phyloP scores from a whole-genome alignment of 37 sponge, comb jelly and placozoan genomes.

The Crambe crambe region DNA sequence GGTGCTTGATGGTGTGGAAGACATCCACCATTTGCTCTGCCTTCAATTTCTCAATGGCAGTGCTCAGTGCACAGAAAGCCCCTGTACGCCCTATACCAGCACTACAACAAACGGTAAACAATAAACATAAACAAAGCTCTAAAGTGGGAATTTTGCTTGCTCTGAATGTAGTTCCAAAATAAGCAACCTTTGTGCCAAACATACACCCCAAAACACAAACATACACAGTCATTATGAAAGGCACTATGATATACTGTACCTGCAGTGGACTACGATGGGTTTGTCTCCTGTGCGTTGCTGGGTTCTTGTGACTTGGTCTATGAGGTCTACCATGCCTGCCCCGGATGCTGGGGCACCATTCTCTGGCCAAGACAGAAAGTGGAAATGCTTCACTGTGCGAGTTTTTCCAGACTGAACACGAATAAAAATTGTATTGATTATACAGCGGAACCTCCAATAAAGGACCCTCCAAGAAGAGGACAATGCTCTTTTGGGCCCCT shows the following conservation, averaged over 20 bases:
- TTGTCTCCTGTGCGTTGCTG: slow-evolving; percentile 85
- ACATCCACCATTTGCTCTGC: slow-evolving; percentile 77
- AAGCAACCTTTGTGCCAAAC: no score
- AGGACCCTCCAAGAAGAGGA: no score
- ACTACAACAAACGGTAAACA: slow-evolving; percentile 26
- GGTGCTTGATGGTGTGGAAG: slow-evolving; percentile 76
- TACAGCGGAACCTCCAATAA: neutral
- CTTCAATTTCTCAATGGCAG: slow-evolving; percentile 74
- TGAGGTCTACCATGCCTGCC: slow-evolving; percentile 78
- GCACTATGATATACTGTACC: no score
- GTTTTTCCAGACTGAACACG: slow-evolving; percentile 27
- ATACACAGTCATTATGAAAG: no score
- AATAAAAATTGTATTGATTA: no score
- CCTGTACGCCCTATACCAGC: slow-evolving; percentile 89
- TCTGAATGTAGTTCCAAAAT: no score
- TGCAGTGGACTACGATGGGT: slow-evolving; percentile 89
- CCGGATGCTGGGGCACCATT: slow-evolving; percentile 64
- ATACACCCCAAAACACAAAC: no score
- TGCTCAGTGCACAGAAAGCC: slow-evolving; percentile 76
- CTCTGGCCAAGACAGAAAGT: slow-evolving; percentile 85
- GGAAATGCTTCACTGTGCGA: slow-evolving; percentile 70
- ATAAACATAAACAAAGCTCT: no score
- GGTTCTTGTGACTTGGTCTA: slow-evolving; percentile 64
- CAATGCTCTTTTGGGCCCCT: no score
- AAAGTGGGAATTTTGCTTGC: no score